These are phyloP conservation scores for Steatornis caripensis DNA, from an alignment of 2,113 vertebrate genomes.

Conservation along the genomic window DNA sequence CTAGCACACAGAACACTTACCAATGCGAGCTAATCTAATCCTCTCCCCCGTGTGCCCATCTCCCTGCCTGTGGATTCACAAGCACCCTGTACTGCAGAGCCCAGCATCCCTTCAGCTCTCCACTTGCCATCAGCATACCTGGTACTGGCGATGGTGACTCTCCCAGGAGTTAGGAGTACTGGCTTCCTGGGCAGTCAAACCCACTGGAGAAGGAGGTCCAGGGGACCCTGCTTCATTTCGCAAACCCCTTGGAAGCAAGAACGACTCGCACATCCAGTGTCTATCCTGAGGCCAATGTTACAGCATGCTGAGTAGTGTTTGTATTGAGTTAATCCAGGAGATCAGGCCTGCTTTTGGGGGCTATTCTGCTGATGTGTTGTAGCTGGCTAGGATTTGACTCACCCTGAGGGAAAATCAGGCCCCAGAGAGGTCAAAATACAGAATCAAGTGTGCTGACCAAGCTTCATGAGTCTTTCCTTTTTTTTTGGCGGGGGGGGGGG, in stretches of 20 bases:
- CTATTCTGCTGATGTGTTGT: neutral
- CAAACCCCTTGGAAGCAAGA: neutral
- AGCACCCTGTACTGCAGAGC: neutral
- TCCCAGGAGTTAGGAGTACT: neutral
- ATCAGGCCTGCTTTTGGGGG: rapidly evolving
- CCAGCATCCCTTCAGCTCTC: neutral
- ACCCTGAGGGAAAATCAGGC: neutral
- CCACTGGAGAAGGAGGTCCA: neutral
- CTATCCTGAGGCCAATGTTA: neutral
- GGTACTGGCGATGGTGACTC: neutral
- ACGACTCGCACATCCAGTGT: rapidly evolving
- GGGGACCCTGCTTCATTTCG: neutral
- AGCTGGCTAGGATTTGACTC: neutral
- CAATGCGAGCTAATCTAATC: neutral
- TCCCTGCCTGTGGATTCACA: neutral
- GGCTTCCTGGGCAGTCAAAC: neutral
- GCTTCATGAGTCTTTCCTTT: neutral
- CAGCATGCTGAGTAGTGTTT: neutral
- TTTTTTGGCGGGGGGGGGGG: no score
- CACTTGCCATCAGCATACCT: neutral
- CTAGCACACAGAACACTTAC: neutral
- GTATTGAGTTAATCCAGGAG: neutral
- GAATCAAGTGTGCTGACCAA: neutral
- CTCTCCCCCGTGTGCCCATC: neutral
- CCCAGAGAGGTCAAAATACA: neutral